Conservation (phyloP, 2,113 vertebrate species). For the Apus apus region DNA sequence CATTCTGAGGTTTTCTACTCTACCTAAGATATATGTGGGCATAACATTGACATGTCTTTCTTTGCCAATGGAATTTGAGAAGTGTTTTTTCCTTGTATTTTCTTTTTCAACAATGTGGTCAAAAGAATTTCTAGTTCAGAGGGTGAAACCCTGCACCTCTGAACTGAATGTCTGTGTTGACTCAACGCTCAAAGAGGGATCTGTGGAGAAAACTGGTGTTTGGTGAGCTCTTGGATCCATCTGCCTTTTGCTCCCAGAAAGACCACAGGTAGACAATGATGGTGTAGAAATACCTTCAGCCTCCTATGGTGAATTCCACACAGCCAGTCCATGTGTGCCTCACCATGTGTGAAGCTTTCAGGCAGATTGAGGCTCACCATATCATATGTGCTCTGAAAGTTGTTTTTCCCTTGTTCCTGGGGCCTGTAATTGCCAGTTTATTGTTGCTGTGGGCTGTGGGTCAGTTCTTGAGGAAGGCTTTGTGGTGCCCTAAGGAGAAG, state of each 20-base stretch:
- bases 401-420: not conserved
- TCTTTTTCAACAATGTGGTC: not conserved
- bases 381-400: not conserved
- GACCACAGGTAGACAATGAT: not conserved
- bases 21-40: not conserved
- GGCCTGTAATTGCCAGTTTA: not conserved
- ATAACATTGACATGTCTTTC: conserved; percentile 10
- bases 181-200: not conserved
- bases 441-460: not conserved
- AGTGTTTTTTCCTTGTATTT: conserved; percentile 34
- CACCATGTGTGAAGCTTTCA: rapidly evolving
- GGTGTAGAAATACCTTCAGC: not conserved
- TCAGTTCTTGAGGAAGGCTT: not conserved
- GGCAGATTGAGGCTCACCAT: not conserved
- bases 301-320: not conserved
- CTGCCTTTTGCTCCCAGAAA: not conserved
- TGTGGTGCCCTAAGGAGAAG: not conserved
- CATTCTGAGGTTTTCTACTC: conserved; percentile 39
- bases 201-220: not conserved
- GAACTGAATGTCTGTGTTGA: not conserved
- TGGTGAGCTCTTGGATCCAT: not conserved
- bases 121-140: not conserved
- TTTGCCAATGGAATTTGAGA: conserved; percentile 10
- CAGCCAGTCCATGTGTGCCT: too few species aligned
- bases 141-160: not conserved